Evolutionary conservation across 2,113 vertebrate genomes (phyloP).

Genomic region (Silurus meridionalis): DNA sequence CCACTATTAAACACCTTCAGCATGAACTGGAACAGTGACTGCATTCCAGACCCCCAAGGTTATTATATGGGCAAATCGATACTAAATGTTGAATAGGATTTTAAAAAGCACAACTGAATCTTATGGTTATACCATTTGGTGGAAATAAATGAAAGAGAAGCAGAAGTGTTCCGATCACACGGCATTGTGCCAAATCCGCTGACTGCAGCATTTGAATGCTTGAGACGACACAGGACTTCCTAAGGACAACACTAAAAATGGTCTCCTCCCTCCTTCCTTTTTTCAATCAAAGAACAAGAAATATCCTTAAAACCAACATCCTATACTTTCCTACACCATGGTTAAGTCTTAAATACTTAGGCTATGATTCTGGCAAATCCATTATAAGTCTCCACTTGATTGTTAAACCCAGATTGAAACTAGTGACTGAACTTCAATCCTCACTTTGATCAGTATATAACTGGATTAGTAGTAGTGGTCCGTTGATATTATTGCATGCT

Average conservation of each 20-base stretch:
- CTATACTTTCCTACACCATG: background rate
- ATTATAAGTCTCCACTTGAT: background rate
- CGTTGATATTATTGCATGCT: background rate
- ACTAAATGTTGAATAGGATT: no score
- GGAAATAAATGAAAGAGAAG: background rate
- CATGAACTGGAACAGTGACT: no score
- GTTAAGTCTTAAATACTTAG: background rate
- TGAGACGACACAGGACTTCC: background rate
- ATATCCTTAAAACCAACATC: background rate
- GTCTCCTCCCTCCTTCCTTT: background rate
- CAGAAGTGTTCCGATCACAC: slow-evolving; percentile 4
- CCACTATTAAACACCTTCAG: no score
- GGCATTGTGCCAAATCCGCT: background rate
- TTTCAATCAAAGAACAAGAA: background rate
- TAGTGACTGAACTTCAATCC: background rate
- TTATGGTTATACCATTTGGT: background rate
- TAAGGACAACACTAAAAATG: background rate
- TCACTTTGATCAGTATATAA: background rate
- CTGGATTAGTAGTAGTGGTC: background rate
- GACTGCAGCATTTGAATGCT: background rate
- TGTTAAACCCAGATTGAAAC: background rate
- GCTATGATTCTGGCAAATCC: background rate
- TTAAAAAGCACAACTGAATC: no score
- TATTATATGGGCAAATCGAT: no score
- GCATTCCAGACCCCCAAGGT: no score